A percentile compares a stretch with the other conserved stretches of the same genome.
Evolutionary conservation across 2,797 vertebrate genomes (phyloP).

Genomic region (Geotrypetes seraphini): DNA sequence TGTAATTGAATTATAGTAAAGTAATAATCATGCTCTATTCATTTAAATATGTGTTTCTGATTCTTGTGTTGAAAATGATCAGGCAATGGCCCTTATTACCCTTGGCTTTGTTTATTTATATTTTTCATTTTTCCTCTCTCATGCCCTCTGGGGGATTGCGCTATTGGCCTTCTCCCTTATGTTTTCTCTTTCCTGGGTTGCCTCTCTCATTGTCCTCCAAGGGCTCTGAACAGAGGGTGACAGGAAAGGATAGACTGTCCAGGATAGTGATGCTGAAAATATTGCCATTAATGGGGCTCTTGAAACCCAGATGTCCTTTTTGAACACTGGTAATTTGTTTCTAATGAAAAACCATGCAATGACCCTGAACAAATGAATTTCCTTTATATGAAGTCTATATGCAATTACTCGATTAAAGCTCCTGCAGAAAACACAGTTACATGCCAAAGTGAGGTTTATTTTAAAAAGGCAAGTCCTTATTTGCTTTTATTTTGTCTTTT

Average conservation of each 20-base stretch:
- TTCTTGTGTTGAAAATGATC: slow-evolving; percentile 7
- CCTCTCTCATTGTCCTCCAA: slow-evolving; percentile 62
- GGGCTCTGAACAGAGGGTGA: slow-evolving; percentile 39
- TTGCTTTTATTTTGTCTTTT: too few relatives aligned
- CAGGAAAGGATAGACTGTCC: slow-evolving; percentile 60
- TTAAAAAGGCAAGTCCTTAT: too few relatives aligned
- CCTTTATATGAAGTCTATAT: slow-evolving; percentile 86
- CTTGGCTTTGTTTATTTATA: slow-evolving; percentile 26
- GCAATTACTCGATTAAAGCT: slow-evolving; percentile 48
- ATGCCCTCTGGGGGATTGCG: slow-evolving; percentile 25
- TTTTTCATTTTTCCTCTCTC: slow-evolving; percentile 21
- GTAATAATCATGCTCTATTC: background rate
- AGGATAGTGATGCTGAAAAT: slow-evolving; percentile 62
- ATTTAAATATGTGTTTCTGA: slow-evolving; percentile 13
- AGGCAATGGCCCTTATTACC: slow-evolving; percentile 32
- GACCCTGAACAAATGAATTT: slow-evolving; percentile 99
- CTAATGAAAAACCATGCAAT: slow-evolving; percentile 99
- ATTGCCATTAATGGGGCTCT: slow-evolving; percentile 82
- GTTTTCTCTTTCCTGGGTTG: slow-evolving; percentile 60
- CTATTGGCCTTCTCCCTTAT: slow-evolving; percentile 41
- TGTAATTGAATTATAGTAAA: slow-evolving; percentile 5
- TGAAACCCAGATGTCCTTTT: slow-evolving; percentile 97
- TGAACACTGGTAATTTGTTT: slow-evolving; percentile 98
- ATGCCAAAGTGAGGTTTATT: slow-evolving; percentile 24
- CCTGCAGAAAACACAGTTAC: slow-evolving; percentile 38